Percentiles rank a stretch among this genome's conserved stretches.
phyloP scores from a whole-genome alignment of 37 sponge, comb jelly and placozoan genomes.

The Sycon ciliatum region DNA sequence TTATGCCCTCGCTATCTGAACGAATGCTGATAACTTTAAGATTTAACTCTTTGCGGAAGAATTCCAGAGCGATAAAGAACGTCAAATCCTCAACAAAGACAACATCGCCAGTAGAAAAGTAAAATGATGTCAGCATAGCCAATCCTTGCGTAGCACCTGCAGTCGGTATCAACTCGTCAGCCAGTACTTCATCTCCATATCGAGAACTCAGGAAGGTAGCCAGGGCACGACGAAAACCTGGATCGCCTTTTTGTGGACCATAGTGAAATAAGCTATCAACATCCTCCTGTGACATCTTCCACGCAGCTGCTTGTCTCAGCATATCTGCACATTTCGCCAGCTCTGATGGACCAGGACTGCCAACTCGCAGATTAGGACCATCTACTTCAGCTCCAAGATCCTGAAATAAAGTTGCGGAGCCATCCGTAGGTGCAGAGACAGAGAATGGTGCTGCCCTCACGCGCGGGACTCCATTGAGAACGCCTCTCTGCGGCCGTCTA shows the following conservation, averaged over 20 bases:
- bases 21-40: slow-evolving; percentile 44
- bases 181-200: background rate
- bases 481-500: too few relatives aligned
- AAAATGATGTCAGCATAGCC: slow-evolving; percentile 24
- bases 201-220: slow-evolving; percentile 46
- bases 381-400: too few relatives aligned
- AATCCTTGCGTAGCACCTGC: slow-evolving; percentile 64
- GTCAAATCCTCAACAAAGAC: slow-evolving; percentile 60
- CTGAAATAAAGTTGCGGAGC: too few relatives aligned
- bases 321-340: too few relatives aligned
- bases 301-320: too few relatives aligned
- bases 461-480: too few relatives aligned
- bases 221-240: slow-evolving; percentile 22
- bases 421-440: too few relatives aligned
- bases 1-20: slow-evolving; percentile 54
- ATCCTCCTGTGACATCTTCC: too few relatives aligned
- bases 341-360: too few relatives aligned
- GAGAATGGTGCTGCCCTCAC: too few relatives aligned
- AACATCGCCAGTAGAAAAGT: slow-evolving; percentile 51
- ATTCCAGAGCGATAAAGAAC: slow-evolving; percentile 48
- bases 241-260: slow-evolving; percentile 50
- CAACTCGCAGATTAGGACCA: too few relatives aligned
- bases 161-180: slow-evolving; percentile 40
- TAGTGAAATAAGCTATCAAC: too few relatives aligned
- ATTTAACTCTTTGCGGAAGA: slow-evolving; percentile 24